These are phyloP conservation scores for Nothoprocta pentlandii DNA, from an alignment of 2,113 vertebrate genomes.

Conservation along the genomic window DNA sequence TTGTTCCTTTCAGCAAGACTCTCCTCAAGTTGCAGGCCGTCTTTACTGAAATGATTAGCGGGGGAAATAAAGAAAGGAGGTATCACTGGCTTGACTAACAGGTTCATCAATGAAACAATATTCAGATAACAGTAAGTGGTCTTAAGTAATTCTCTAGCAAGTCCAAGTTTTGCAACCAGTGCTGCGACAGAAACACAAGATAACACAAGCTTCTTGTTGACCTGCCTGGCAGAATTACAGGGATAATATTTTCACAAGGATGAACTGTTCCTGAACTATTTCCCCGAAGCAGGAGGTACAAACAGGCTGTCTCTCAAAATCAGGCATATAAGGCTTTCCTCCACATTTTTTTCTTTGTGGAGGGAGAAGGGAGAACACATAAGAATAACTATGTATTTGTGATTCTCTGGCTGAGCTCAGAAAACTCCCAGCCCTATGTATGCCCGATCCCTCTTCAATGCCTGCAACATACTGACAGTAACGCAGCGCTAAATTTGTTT, in stretches of 20 bases:
- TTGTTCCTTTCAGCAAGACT: neutral
- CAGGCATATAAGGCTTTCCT: neutral
- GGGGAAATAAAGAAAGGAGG: neutral
- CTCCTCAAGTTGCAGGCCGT: neutral
- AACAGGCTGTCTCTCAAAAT: neutral
- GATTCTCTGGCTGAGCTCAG: neutral
- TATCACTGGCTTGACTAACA: neutral
- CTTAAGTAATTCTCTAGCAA: neutral
- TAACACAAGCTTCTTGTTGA: neutral
- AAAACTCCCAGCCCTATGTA: neutral
- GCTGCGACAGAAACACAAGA: neutral
- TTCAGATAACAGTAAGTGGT: neutral
- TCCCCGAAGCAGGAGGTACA: neutral
- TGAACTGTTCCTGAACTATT: constrained; percentile 37
- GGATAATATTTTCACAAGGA: constrained; percentile 47
- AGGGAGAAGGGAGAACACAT: neutral
- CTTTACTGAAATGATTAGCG: neutral
- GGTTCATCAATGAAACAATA: neutral
- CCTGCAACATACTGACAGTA: neutral
- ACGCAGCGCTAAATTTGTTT: neutral
- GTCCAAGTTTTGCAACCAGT: neutral
- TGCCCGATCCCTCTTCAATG: neutral
- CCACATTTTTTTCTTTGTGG: neutral
- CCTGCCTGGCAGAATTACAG: neutral
- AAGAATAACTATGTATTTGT: neutral